Base-by-base conservation (phyloP, 2,113 vertebrate species). In the Spilogale gracilis region DNA sequence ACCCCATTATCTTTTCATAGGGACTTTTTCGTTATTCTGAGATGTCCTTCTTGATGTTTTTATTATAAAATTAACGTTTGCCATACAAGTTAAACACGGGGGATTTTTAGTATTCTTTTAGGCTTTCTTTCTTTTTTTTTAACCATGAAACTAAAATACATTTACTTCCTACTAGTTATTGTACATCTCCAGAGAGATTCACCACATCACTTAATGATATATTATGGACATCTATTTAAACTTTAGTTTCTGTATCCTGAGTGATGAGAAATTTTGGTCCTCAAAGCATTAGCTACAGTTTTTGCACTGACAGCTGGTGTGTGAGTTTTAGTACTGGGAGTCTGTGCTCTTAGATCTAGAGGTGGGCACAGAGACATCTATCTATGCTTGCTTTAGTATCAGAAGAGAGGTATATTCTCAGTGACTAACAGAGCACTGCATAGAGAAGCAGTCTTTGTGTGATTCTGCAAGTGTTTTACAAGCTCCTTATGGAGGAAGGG, bases 1-100 rank as follows among this genome's bases (percentile, higher is more conserved):
- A 71, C 3, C 11, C n/a, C 58, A 18, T 1, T 63, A n/a, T 86
- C 30, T 79, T 82, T 69, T 63, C 32, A 30, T 32, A 50, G 18
- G 48, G 21, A 25, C 7, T 48, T 93, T 95, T 56, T 48, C 3
- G 52, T 91, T 61, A 56, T 50, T 85, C 65, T 56, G 43, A 43
- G 52, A 96, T 65, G 27, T 87, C 11, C 4, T 85, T 79, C 32
- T 86, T 56, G 69, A 54, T 69, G 85, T 58, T 84, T 92, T 83
- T 60, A 52, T 61, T 89, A 56, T 58, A 96, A 94, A 96, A 81
- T 87, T 92, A 84, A 79, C 63, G 50, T n/a, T 79, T 88, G 21
- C 54, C 76, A 69, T 84, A 5, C 7, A 94, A 96, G 16, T 93
- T 87, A 73, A 83, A 32, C 16, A 91, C 56, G 90, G 63, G 45